phyloP scores from a whole-genome alignment of 1,140 invertebrate species.

The Bombus superbus region DNA sequence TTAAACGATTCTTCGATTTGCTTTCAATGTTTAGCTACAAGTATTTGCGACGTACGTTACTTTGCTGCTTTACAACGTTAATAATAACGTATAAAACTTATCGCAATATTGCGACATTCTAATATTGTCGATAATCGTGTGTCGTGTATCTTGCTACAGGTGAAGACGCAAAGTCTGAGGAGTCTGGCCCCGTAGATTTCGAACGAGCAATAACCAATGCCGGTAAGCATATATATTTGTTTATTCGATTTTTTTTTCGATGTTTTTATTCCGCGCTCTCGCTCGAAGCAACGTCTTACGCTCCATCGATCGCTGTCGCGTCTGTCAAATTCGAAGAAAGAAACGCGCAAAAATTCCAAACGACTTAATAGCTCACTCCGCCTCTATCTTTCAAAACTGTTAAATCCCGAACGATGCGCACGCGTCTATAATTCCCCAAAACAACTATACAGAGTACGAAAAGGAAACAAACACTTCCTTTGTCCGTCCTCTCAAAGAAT shows the following conservation, averaged over 20 bases:
- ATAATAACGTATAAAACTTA: not conserved
- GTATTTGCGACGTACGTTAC: conserved; percentile 31
- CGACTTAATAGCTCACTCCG: not conserved
- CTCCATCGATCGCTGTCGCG: not conserved
- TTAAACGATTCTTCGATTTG: conserved; percentile 39
- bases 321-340: not conserved
- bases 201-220: conserved; percentile 70
- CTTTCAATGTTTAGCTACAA: conserved; percentile 42
- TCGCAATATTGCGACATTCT: too few species aligned
- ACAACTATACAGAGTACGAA: not conserved
- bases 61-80: not conserved
- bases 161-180: conserved; percentile 64
- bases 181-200: conserved; percentile 69
- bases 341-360: not conserved
- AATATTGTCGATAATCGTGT: not conserved
- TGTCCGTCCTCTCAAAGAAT: too few species aligned
- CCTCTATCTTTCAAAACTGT: not conserved
- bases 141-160: conserved; percentile 36
- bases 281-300: not conserved
- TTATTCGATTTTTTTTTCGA: conserved; percentile 73
- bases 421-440: too few species aligned
- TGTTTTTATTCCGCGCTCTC: conserved; percentile 64
- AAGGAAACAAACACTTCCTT: not conserved
- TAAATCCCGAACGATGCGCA: not conserved
- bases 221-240: conserved; percentile 48